A percentile compares a stretch with the other conserved stretches of the same genome.
Conservation (phyloP, 2,888 invertebrate genomes). For the Drosophila vallismaia region DNA sequence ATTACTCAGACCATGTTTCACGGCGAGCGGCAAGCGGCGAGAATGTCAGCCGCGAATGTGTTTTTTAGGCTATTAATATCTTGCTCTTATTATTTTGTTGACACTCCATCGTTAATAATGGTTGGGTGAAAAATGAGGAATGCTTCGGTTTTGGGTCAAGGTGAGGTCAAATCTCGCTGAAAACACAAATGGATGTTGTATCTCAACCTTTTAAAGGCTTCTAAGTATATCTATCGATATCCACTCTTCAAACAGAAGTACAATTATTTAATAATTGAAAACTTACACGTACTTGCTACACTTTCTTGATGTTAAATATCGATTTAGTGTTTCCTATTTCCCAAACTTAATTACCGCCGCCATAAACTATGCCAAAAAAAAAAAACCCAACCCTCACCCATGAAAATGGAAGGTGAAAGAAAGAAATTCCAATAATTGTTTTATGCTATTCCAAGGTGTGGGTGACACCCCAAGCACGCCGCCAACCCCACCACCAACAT, state of each 20-base stretch:
- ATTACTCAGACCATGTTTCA: slow-evolving; percentile 57
- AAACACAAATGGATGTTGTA: no score
- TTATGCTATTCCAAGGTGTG: slow-evolving; percentile 44
- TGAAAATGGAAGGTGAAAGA: slow-evolving; percentile 17
- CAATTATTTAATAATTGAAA: not conserved
- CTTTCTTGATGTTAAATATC: slow-evolving; percentile 4
- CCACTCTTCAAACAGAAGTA: not conserved
- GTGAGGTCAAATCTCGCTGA: not conserved
- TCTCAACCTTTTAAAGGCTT: no score
- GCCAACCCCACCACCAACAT: not conserved
- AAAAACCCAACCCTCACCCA: slow-evolving; percentile 24
- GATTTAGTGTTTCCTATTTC: slow-evolving; percentile 18
- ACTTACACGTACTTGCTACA: no score
- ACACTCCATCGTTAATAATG: slow-evolving; percentile 39
- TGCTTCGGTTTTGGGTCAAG: slow-evolving; percentile 16
- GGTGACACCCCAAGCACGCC: slow-evolving; percentile 26
- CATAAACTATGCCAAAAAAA: slow-evolving; percentile 24
- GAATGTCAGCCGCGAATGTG: slow-evolving; percentile 54
- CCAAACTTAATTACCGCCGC: slow-evolving; percentile 44
- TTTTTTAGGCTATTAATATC: slow-evolving; percentile 64
- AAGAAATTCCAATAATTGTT: slow-evolving; percentile 49
- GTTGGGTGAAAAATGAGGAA: not conserved
- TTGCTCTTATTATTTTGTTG: slow-evolving; percentile 25
- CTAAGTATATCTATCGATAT: no score
- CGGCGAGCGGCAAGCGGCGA: slow-evolving; percentile 29